These are phyloP conservation scores for Salvelinus fontinalis DNA, from an alignment of 2,113 vertebrate genomes.

Conservation along the genomic window DNA sequence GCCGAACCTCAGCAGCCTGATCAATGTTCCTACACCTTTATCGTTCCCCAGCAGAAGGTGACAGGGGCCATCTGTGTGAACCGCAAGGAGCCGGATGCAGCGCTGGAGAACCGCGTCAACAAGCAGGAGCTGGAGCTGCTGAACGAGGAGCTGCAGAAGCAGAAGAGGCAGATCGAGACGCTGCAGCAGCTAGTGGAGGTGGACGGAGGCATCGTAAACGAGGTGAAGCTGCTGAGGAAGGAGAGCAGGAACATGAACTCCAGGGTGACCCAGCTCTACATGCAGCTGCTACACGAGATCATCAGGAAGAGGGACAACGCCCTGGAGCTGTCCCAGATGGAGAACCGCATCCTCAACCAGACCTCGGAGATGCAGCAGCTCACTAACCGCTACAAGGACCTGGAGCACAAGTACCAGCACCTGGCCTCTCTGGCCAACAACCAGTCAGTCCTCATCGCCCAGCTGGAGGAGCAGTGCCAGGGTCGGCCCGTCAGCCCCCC, in stretches of 20 bases:
- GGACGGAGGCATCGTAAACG: constrained; percentile 95
- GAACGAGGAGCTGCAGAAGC: constrained; percentile 93
- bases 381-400: constrained; percentile 92
- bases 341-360: constrained; percentile 95
- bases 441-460: constrained; percentile 86
- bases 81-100: constrained; percentile 89
- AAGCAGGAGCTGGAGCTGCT: constrained; percentile 94
- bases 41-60: constrained; percentile 96
- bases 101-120: constrained; percentile 88
- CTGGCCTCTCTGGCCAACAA: constrained; percentile 90
- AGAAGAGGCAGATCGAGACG: constrained; percentile 96
- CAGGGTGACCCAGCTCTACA: constrained; percentile 95
- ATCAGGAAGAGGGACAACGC: constrained; percentile 97
- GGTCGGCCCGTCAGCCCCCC: constrained; percentile 54
- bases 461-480: constrained; percentile 93
- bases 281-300: constrained; percentile 98
- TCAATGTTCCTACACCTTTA: constrained; percentile 98
- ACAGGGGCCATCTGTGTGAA: constrained; percentile 97
- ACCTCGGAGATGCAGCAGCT: constrained; percentile 94
- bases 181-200: constrained; percentile 96
- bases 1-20: constrained; percentile 74
- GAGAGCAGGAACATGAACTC: constrained; percentile 99
- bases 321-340: constrained; percentile 92
- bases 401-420: constrained; percentile 96
- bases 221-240: constrained; percentile 95